These are phyloP conservation scores for Nothura maculosa DNA, from an alignment of 2,797 vertebrate genomes.

Conservation along the genomic window DNA sequence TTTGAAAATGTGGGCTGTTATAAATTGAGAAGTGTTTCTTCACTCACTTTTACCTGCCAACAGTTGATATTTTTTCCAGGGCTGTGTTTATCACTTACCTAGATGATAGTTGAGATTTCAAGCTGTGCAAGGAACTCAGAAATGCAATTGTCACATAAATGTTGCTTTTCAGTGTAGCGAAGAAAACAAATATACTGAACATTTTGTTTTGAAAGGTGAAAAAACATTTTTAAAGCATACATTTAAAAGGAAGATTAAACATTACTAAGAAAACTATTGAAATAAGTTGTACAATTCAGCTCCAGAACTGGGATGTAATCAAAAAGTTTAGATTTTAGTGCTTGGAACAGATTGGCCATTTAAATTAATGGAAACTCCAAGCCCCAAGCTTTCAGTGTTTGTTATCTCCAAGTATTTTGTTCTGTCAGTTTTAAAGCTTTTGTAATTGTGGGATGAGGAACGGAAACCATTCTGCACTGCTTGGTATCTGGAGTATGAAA, in stretches of 20 bases:
- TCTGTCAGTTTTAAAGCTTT: background rate
- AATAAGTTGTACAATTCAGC: background rate
- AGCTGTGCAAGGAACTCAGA: background rate
- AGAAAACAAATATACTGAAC: background rate
- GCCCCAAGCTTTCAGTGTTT: background rate
- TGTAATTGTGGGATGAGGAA: background rate
- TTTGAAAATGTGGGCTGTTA: background rate
- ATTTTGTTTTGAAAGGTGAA: background rate
- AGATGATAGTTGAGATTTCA: rapidly evolving
- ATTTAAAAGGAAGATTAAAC: background rate
- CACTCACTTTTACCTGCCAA: background rate
- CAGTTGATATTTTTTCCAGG: background rate
- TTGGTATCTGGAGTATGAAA: background rate
- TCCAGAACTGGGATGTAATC: background rate
- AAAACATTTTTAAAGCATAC: background rate
- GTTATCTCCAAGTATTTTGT: background rate
- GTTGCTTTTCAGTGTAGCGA: background rate
- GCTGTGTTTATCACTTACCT: constrained; percentile 5
- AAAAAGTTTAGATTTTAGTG: background rate
- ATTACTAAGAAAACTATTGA: background rate
- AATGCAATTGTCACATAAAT: background rate
- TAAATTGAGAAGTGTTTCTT: background rate
- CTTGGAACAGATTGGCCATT: background rate
- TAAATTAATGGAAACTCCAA: background rate
- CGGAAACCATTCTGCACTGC: background rate